These are phyloP conservation scores for Fistularia commersonii DNA, from an alignment of 2,797 vertebrate species.

Conservation along the genomic window DNA sequence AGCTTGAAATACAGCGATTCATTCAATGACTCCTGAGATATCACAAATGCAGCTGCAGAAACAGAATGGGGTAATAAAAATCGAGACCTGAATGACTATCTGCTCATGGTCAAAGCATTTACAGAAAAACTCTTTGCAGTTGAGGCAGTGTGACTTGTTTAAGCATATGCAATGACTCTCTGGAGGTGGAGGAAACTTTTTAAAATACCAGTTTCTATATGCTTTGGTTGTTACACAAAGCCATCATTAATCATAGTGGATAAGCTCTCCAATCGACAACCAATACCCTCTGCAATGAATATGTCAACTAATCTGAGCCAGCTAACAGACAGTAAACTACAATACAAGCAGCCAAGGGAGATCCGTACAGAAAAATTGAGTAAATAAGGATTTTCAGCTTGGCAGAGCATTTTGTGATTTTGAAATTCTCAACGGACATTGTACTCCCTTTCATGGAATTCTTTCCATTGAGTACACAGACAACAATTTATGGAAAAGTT, in stretches of 20 bases:
- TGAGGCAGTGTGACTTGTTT: conserved; percentile 40
- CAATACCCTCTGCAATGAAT: conserved; percentile 68
- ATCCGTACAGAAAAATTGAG: conserved; percentile 50
- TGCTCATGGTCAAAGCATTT: conserved; percentile 36
- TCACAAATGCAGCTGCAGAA: conserved; percentile 5
- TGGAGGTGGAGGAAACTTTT: conserved; percentile 35
- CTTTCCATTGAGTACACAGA: conserved; percentile 46
- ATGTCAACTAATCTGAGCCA: conserved; percentile 68
- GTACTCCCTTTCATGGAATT: conserved; percentile 46
- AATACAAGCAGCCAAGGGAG: conserved; percentile 63
- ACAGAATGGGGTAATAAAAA: conserved; percentile 11
- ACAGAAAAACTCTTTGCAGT: conserved; percentile 23
- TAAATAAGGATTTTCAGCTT: conserved; percentile 62
- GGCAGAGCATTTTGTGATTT: conserved; percentile 36
- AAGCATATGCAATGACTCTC: conserved; percentile 42
- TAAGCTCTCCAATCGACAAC: conserved; percentile 66
- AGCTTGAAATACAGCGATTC: conserved; percentile 23
- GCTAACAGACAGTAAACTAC: conserved; percentile 54
- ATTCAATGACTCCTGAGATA: conserved; percentile 18
- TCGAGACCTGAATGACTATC: conserved; percentile 18
- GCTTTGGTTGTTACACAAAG: conserved; percentile 57
- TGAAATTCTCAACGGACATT: conserved; percentile 43
- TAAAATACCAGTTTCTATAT: conserved; percentile 56
- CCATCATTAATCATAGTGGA: conserved; percentile 67
- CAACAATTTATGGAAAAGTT: conserved; percentile 38